Evolutionary conservation across 2,888 invertebrate genomes (phyloP), one percentile per base, ranked within the genome.

Genomic region (Philhelius pedissequus): DNA sequence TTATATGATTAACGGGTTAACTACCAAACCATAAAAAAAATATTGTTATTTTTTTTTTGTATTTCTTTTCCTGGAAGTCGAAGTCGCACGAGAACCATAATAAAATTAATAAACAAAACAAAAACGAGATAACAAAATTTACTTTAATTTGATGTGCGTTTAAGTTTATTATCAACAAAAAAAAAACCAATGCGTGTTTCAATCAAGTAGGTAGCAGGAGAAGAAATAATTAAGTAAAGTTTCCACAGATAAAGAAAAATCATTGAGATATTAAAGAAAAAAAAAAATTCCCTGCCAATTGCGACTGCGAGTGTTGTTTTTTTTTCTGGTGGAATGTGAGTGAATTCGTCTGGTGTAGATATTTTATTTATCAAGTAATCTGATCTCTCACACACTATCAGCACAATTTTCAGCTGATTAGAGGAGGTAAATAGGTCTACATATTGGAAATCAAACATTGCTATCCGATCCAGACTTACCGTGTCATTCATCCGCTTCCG

Each of bases 341-440:
- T 45, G 70, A 70, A 56, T 35, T 66, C 30, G 52, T 66, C 54
- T 52, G 66, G 71, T 52, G 66, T 71, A 60, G 40, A 43, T 27
- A 40, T 56, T 4, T 50, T 27, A 40, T 56, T 4, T 50, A 40
- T n/a, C 38, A 7, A 13, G 13, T 3, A 18, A 58, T 48, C 70
- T 32, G 6, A 25, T 48, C 15, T 30, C 25, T n/a, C n/a, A n/a
- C 7, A 3, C 22, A 50, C 35, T 35, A 15, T 45, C 13, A 62
- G 4, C 27, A 54, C n/a, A 64, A 76, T 13, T 62, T 60, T 70
- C 83, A 75, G 78, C 83, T 83, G 83, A 83, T 83, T 50, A 58
- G 45, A 66, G 50, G 35, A 30, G 69, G n/a, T n/a, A n/a, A n/a
- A n/a, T n/a, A n/a, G n/a, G n/a, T n/a, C n/a, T n/a, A n/a, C n/a